Evolutionary conservation across 2,888 invertebrate species (phyloP).

Genomic region (Geotrupes spiniger): DNA sequence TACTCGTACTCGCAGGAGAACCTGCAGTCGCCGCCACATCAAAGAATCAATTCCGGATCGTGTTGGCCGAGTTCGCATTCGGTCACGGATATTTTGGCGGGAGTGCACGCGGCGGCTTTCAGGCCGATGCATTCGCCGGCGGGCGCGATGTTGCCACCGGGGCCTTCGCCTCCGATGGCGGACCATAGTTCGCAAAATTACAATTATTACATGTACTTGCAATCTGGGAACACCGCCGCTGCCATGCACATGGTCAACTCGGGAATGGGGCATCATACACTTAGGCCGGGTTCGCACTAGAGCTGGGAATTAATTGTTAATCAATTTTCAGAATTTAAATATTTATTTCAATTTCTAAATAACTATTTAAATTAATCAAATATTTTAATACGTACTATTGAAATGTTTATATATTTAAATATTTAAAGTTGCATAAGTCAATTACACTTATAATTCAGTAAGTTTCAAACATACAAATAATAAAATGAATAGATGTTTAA

Average conservation of each 20-base stretch:
- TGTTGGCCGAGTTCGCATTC: constrained; percentile 57
- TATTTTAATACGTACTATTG: too few relatives aligned
- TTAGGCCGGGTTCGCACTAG: constrained; percentile 29
- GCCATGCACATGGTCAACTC: constrained; percentile 44
- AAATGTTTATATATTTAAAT: too few relatives aligned
- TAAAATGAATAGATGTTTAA: too few relatives aligned
- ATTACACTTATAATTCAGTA: too few relatives aligned
- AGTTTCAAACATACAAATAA: too few relatives aligned
- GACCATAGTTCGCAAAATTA: constrained; percentile 48
- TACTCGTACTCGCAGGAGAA: constrained; percentile 50
- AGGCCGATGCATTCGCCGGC: constrained; percentile 53
- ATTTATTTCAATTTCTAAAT: too few relatives aligned
- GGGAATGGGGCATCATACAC: constrained; percentile 38
- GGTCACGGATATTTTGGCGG: constrained; percentile 57
- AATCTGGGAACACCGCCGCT: constrained; percentile 50
- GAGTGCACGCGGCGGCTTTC: constrained; percentile 52
- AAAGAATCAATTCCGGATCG: constrained; percentile 41
- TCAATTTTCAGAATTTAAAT: too few relatives aligned
- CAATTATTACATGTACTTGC: constrained; percentile 67
- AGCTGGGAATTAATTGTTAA: too few relatives aligned
- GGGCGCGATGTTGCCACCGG: constrained; percentile 47
- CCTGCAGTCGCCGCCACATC: constrained; percentile 35
- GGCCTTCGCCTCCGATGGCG: constrained; percentile 40
- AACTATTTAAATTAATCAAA: too few relatives aligned
- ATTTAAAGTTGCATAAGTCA: too few relatives aligned